Evolutionary conservation across 1,140 invertebrate genomes (phyloP), one percentile per base, ranked within the genome.

Genomic region (Chelonus insularis): DNA sequence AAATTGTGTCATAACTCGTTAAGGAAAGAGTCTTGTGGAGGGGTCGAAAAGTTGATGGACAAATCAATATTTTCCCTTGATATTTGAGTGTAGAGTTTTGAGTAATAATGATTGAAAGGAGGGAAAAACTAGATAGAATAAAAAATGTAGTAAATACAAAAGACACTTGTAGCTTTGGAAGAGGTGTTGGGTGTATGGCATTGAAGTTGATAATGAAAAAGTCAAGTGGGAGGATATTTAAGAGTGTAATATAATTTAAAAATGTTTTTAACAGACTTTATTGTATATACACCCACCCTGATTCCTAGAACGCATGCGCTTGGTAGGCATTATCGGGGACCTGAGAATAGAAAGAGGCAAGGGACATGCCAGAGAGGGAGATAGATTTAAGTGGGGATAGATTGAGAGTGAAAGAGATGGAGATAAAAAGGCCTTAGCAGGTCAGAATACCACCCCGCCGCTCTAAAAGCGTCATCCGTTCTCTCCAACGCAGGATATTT

Each of bases 1-100:
- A 23, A 48, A 2, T 39, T 23, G 56, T 48, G 57, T 58, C 45
- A 58, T 34, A 58, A 58, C 57, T 58, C 43, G 57, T 58, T 58
- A 58, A 41, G 57, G 43, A 36, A 56, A 39, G 54, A 37, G 54
- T 41, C 12, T 20, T 25, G 45, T 11, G 45, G 14, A 36, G 48
- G 59, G 25, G 41, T 6, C n/a, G 25, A 29, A 7, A 29, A 29
- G 3, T 29, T 25, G 21, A 9, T 25, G 57, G 57, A 59, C 47
- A 59, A 59, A 59, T 59, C 57, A 59, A 59, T 59, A 59, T 59
- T 58, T 58, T 59, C 47, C 57, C 57, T 29, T n/a, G n/a, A n/a
- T n/a, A n/a, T 29, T 29, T 7, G 25, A 29, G 25, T 29, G 3
- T 3, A 29, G 25, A 7, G 7, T 29, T 29, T 29, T 29, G 11